phyloP scores from a whole-genome alignment of 2,888 invertebrate genomes.

The Phyllotreta cruciferae region DNA sequence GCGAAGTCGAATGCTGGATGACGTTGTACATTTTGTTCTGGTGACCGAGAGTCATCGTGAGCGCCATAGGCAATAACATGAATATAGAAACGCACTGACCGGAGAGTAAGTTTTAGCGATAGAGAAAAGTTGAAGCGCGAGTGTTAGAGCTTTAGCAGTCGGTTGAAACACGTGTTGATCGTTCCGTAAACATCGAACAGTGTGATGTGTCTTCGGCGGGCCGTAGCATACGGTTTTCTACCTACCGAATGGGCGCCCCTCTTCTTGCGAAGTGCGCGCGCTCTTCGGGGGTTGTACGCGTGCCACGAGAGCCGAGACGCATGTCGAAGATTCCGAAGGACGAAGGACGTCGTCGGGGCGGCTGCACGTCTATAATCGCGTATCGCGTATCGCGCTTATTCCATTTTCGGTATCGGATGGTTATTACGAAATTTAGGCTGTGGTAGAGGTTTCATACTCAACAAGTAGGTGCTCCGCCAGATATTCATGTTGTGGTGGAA shows the following conservation, averaged over 20 bases:
- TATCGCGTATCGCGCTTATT: too few species aligned
- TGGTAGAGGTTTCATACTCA: too few species aligned
- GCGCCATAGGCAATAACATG: conserved; percentile 41
- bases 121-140: too few species aligned
- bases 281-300: conserved; percentile 58
- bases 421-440: too few species aligned
- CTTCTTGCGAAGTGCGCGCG: conserved; percentile 51
- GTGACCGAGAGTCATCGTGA: conserved; percentile 61
- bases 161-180: conserved; percentile 22
- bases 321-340: conserved; percentile 58
- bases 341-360: conserved; percentile 26
- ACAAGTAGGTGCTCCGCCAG: too few species aligned
- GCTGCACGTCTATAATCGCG: too few species aligned
- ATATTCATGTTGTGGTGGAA: too few species aligned
- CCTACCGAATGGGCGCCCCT: conserved; percentile 52
- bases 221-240: conserved; percentile 56
- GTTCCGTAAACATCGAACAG: conserved; percentile 47
- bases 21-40: conserved; percentile 60
- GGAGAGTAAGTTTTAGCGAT: neutral
- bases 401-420: too few species aligned
- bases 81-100: too few species aligned
- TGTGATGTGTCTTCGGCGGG: conserved; percentile 60
- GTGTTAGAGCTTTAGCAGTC: conserved; percentile 18
- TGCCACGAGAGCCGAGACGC: conserved; percentile 60
- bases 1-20: conserved; percentile 58